These are phyloP conservation scores for Julus scandinavius DNA, from an alignment of 2,888 invertebrate species.

Conservation along the genomic window DNA sequence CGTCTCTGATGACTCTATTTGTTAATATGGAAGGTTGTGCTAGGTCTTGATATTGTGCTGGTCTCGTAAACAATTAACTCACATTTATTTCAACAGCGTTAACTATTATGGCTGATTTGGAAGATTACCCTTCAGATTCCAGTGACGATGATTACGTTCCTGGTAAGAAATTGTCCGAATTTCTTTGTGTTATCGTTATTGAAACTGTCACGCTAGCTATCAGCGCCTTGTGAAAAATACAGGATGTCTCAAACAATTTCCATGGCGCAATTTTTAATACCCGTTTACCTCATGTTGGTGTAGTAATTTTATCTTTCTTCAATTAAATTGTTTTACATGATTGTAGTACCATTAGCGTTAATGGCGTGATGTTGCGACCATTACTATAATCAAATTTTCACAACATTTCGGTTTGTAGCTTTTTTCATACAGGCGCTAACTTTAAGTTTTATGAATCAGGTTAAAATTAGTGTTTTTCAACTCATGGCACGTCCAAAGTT, in stretches of 20 bases:
- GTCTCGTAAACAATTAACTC: not conserved
- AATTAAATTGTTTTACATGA: too few relatives aligned
- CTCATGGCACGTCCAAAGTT: too few relatives aligned
- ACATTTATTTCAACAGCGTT: not conserved
- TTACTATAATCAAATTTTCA: too few relatives aligned
- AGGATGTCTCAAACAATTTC: not conserved
- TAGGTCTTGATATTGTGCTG: not conserved
- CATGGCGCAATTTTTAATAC: too few relatives aligned
- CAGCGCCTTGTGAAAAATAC: not conserved
- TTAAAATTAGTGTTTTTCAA: too few relatives aligned
- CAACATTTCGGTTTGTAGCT: too few relatives aligned
- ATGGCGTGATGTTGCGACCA: too few relatives aligned
- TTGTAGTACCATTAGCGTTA: too few relatives aligned
- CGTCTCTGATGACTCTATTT: not conserved
- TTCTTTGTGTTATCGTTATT: not conserved
- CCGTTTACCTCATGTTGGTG: not conserved
- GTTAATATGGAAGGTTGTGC: not conserved
- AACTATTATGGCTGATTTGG: slow-evolving; percentile 33
- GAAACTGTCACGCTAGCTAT: too few relatives aligned
- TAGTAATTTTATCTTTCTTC: not conserved
- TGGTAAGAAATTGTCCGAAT: not conserved
- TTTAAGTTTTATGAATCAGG: too few relatives aligned
- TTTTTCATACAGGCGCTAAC: too few relatives aligned
- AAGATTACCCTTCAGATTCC: slow-evolving; percentile 49
- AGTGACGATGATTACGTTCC: slow-evolving; percentile 56